phyloP scores from a whole-genome alignment of 2,797 vertebrate species.

The Taeniopygia guttata region DNA sequence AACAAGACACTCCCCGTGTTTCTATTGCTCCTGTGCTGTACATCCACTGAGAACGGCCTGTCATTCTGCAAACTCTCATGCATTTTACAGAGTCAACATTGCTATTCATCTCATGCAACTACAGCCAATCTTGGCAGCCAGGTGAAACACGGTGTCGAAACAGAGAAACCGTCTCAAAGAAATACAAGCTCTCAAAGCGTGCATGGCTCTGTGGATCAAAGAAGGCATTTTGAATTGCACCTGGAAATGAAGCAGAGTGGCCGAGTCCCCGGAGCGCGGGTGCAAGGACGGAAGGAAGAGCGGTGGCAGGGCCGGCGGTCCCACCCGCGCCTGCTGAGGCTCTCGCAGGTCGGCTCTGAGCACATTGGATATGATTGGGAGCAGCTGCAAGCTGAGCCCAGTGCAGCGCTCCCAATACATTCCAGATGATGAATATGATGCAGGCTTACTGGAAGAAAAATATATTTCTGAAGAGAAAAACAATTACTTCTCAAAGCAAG shows the following conservation, averaged over 20 bases:
- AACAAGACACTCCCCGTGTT: background rate
- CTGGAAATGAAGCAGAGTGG: background rate
- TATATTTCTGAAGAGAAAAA: constrained; percentile 46
- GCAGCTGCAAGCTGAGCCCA: constrained; percentile 63
- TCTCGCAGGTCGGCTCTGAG: constrained; percentile 38
- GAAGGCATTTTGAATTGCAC: constrained; percentile 45
- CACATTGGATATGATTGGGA: constrained; percentile 46
- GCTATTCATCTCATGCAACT: constrained; percentile 39
- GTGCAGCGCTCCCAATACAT: constrained; percentile 31
- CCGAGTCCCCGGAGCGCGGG: background rate
- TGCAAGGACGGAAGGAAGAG: background rate
- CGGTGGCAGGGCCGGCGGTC: background rate
- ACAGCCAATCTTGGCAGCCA: constrained; percentile 43
- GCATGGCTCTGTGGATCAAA: constrained; percentile 32
- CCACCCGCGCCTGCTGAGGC: background rate
- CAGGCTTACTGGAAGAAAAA: constrained; percentile 61
- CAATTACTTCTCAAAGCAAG: constrained; percentile 55
- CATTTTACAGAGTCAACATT: constrained; percentile 31
- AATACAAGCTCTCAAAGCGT: constrained; percentile 6
- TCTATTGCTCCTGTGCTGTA: background rate
- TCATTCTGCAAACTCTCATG: background rate
- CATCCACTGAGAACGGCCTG: background rate
- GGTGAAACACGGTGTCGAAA: constrained; percentile 50
- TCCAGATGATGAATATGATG: constrained; percentile 68
- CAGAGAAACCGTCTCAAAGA: background rate